Evolutionary conservation across 2,888 invertebrate genomes (phyloP).

Genomic region (Rapana venosa): DNA sequence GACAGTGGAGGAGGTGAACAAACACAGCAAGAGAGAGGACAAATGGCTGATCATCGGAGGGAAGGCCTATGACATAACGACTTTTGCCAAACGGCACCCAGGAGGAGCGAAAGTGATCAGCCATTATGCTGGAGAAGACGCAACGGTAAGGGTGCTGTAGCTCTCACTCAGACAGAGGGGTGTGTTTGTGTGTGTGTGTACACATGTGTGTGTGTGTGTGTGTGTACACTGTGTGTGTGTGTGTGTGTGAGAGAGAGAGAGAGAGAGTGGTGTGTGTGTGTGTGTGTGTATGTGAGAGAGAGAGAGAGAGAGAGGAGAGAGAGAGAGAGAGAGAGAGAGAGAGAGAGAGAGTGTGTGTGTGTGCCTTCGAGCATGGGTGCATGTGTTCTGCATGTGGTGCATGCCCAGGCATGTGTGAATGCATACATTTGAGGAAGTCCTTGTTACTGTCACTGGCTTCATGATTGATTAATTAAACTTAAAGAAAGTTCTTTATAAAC

Average conservation of each 20-base stretch:
- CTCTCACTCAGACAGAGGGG: not conserved
- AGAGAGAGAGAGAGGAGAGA: not conserved
- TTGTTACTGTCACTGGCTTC: too few relatives aligned
- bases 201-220: too few relatives aligned
- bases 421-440: not conserved
- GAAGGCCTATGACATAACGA: conserved; percentile 69
- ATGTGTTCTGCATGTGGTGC: not conserved
- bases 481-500: too few relatives aligned
- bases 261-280: too few relatives aligned
- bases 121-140: conserved; percentile 75
- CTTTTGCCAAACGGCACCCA: conserved; percentile 69
- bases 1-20: conserved; percentile 66
- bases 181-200: too few relatives aligned
- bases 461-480: too few relatives aligned
- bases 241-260: not conserved
- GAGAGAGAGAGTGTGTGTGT: not conserved
- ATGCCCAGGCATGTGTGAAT: not conserved
- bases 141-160: conserved; percentile 62
- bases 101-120: conserved; percentile 71
- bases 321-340: not conserved
- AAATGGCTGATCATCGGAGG: conserved; percentile 71
- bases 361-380: too few relatives aligned
- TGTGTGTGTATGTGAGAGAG: too few relatives aligned
- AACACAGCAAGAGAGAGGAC: conserved; percentile 64
- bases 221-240: too few relatives aligned